Evolutionary conservation across 2,113 vertebrate genomes (phyloP).

Genomic region (Elaphurus davidianus): DNA sequence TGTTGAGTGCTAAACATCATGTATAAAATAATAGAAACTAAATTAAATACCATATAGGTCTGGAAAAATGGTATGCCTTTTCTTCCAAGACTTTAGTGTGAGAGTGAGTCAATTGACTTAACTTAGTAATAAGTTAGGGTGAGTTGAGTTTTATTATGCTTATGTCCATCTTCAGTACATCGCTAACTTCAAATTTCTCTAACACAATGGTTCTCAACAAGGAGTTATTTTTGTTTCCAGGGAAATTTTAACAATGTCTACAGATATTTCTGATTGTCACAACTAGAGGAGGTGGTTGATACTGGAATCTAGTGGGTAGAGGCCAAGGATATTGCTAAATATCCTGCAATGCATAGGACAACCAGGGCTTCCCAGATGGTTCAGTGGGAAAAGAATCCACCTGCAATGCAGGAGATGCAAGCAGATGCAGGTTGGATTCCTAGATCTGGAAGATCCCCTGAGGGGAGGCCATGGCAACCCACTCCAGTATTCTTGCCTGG

Average conservation of each 20-base stretch:
- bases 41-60: background rate
- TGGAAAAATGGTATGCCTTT: background rate
- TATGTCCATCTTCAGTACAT: background rate
- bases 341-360: background rate
- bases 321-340: background rate
- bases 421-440: background rate
- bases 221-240: background rate
- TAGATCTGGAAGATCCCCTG: background rate
- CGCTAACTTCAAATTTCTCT: background rate
- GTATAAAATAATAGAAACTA: background rate
- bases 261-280: background rate
- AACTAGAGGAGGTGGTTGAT: background rate
- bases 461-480: background rate
- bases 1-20: background rate
- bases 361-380: background rate
- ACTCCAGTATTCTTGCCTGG: background rate
- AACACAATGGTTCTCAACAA: background rate
- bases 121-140: background rate
- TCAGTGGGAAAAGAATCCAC: background rate
- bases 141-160: background rate
- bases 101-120: background rate
- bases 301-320: background rate
- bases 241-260: background rate
- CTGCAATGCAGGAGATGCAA: background rate
- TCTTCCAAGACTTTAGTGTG: background rate